Percentiles rank a stretch among this genome's conserved stretches.
These are phyloP conservation scores for Nemotelus pantherinus DNA, from an alignment of 2,888 invertebrate species.

Conservation along the genomic window DNA sequence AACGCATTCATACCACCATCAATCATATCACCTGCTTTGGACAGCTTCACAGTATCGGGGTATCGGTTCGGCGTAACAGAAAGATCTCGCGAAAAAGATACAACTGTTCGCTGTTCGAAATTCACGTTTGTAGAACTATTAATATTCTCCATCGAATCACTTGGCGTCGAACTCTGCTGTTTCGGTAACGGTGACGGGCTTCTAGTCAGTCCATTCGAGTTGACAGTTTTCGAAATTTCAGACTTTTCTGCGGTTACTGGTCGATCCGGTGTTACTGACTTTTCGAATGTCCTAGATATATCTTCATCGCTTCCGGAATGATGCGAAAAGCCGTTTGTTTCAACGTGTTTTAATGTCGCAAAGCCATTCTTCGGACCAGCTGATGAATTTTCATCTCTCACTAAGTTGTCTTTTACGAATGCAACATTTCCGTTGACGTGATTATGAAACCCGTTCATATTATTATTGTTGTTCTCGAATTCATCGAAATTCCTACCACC, in stretches of 20 bases:
- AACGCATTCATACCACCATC: constrained; percentile 47
- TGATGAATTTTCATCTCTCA: constrained; percentile 11
- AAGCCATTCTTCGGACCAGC: constrained; percentile 20
- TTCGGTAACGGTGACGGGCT: background rate
- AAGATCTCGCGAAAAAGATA: constrained; percentile 61
- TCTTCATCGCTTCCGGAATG: background rate
- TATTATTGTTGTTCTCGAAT: constrained; percentile 23
- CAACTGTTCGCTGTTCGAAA: constrained; percentile 59
- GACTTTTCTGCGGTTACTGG: constrained; percentile 20
- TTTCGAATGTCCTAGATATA: background rate
- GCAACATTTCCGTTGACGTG: background rate
- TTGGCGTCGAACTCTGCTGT: background rate
- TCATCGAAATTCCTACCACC: constrained; percentile 37
- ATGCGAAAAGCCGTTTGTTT: background rate
- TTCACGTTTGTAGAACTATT: constrained; percentile 50
- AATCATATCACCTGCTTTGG: constrained; percentile 13
- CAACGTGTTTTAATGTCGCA: constrained; percentile 11
- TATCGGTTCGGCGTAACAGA: constrained; percentile 60
- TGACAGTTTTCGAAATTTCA: background rate
- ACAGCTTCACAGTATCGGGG: constrained; percentile 60
- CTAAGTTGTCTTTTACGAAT: background rate
- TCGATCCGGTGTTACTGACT: background rate
- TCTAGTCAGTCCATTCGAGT: background rate
- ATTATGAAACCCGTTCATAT: background rate
- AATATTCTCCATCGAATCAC: background rate